A percentile compares a stretch with the other conserved stretches of the same genome.
Conservation (phyloP, 1,140 invertebrate genomes). For the Bombus waltoni region DNA sequence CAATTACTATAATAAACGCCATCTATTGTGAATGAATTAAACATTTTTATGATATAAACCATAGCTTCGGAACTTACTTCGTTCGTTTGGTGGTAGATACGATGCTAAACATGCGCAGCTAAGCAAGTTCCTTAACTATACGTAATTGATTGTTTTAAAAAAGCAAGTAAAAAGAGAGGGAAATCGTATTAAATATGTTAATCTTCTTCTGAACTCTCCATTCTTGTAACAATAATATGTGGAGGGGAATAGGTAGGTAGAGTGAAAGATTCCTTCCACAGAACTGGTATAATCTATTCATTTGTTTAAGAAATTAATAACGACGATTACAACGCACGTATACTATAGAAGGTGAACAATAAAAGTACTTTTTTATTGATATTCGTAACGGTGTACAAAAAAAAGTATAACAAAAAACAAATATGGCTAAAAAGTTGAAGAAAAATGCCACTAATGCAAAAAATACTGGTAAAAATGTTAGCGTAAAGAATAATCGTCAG, state of each 20-base stretch:
- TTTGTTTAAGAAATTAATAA: neutral
- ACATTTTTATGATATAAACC: neutral
- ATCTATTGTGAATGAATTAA: neutral
- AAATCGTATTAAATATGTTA: neutral
- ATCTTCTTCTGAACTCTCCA: neutral
- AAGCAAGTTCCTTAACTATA: neutral
- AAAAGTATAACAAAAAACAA: neutral
- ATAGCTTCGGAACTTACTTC: neutral
- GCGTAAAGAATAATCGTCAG: neutral
- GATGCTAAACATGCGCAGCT: neutral
- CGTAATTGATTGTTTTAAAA: neutral
- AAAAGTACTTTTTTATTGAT: neutral
- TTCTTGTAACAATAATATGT: neutral
- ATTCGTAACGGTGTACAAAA: neutral
- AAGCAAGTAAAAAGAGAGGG: neutral
- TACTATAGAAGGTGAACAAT: neutral
- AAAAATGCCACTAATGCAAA: neutral
- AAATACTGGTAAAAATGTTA: neutral
- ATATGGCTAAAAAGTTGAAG: slow-evolving; percentile 4
- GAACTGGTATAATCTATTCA: neutral
- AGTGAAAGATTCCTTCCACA: neutral
- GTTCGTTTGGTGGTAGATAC: neutral
- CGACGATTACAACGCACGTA: too few relatives aligned
- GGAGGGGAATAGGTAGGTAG: too few relatives aligned
- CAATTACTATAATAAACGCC: neutral